A percentile compares a stretch with the other conserved stretches of the same genome.
Evolutionary conservation across 2,113 vertebrate genomes (phyloP).

Genomic region (Pterophyllum scalare): DNA sequence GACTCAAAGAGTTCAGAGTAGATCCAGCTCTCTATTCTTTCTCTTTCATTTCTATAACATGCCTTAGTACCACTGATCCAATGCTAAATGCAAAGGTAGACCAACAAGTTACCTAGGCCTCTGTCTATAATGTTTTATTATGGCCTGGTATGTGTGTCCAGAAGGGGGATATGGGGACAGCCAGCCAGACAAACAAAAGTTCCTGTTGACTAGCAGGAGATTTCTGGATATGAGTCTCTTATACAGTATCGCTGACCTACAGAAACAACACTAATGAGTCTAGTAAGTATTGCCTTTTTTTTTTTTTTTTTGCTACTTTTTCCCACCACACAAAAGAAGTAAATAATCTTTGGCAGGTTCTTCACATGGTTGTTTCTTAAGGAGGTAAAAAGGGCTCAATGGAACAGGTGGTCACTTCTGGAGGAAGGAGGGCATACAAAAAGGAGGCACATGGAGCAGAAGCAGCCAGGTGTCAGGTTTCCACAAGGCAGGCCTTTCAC

Average conservation of each 20-base stretch:
- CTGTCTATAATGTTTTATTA: slow-evolving; percentile 51
- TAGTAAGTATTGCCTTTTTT: background rate
- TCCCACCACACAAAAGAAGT: background rate
- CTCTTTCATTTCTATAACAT: slow-evolving; percentile 24
- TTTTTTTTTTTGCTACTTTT: slow-evolving; percentile 21
- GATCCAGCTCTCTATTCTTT: slow-evolving; percentile 29
- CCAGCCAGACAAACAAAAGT: slow-evolving; percentile 52
- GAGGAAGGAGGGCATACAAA: slow-evolving; percentile 24
- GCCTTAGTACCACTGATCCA: background rate
- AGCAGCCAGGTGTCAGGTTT: slow-evolving; percentile 71
- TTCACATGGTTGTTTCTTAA: slow-evolving; percentile 51
- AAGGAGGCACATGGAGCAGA: slow-evolving; percentile 33
- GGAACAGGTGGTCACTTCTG: slow-evolving; percentile 68
- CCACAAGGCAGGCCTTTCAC: slow-evolving; percentile 59
- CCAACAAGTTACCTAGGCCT: background rate
- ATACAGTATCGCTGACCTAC: background rate
- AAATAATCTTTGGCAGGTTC: slow-evolving; percentile 12
- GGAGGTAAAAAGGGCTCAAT: slow-evolving; percentile 31
- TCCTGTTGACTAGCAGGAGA: slow-evolving; percentile 37
- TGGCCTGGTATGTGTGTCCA: slow-evolving; percentile 37
- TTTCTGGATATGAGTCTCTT: slow-evolving; percentile 28
- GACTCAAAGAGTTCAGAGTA: slow-evolving; percentile 22
- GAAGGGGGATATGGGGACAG: slow-evolving; percentile 18
- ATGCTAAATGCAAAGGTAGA: slow-evolving; percentile 8
- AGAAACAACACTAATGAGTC: background rate